Percentiles rank a stretch among this genome's conserved stretches.
These are phyloP conservation scores for Branchipolynoe longqiensis DNA, from an alignment of 2,888 invertebrate species.

Conservation along the genomic window DNA sequence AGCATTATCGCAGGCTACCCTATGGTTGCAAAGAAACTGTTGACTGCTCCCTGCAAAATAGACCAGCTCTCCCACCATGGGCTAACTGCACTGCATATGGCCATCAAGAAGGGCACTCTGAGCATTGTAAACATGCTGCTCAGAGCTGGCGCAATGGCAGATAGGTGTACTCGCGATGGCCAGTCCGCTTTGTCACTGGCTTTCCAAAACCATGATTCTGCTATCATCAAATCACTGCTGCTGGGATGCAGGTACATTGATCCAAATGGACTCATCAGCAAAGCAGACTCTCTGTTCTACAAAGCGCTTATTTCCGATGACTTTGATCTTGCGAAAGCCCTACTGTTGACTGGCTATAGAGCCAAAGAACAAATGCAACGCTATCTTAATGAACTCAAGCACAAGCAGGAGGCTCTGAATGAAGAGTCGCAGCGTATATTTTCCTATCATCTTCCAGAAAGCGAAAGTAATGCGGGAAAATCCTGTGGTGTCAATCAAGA, in stretches of 20 bases:
- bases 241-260: constrained; percentile 44
- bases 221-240: constrained; percentile 13
- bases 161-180: not conserved
- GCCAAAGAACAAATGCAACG: constrained; percentile 1
- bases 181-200: constrained; percentile 6
- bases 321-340: not conserved
- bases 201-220: constrained; percentile 8
- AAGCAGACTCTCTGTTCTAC: not conserved
- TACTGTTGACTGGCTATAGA: constrained; percentile 17
- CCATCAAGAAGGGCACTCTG: constrained; percentile 40
- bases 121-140: constrained; percentile 30
- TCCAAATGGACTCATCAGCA: constrained; percentile 14
- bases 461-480: not conserved
- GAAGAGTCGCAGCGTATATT: not conserved
- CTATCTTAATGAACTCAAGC: not conserved
- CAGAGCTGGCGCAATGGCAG: constrained; percentile 7
- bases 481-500: not conserved
- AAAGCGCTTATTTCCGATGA: not conserved
- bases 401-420: not conserved
- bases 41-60: constrained; percentile 11
- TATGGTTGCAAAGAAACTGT: constrained; percentile 36
- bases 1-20: constrained; percentile 50
- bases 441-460: not conserved
- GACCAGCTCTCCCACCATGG: constrained; percentile 50
- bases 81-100: constrained; percentile 49